phyloP scores from a whole-genome alignment of 37 sponge, comb jelly and placozoan genomes.

The Tethya wilhelma region DNA sequence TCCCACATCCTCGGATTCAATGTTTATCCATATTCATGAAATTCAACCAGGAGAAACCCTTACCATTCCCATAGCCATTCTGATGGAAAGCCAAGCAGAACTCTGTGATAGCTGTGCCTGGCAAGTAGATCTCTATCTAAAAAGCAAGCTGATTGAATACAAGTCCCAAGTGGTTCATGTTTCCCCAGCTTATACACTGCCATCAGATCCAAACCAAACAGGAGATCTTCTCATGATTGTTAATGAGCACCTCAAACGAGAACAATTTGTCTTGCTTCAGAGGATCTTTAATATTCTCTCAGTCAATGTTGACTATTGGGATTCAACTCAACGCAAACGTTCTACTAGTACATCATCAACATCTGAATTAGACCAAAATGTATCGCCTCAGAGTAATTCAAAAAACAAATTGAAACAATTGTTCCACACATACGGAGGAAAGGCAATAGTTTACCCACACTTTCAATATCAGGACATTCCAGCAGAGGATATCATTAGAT shows the following conservation, averaged over 20 bases:
- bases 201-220: not conserved
- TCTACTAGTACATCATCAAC: not conserved
- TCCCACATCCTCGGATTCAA: constrained; percentile 28
- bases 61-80: constrained; percentile 38
- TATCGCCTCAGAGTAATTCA: too few species aligned
- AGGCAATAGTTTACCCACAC: constrained; percentile 77
- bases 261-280: constrained; percentile 68
- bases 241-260: constrained; percentile 24
- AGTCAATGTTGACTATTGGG: constrained; percentile 73
- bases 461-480: constrained; percentile 35
- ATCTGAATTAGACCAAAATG: not conserved
- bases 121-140: constrained; percentile 71
- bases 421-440: constrained; percentile 50
- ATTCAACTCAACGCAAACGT: constrained; percentile 21
- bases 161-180: constrained; percentile 48
- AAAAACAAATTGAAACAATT: too few species aligned
- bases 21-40: constrained; percentile 38
- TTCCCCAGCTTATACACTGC: constrained; percentile 51
- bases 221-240: constrained; percentile 70
- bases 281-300: constrained; percentile 45
- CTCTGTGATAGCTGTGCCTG: constrained; percentile 60
- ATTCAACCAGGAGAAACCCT: constrained; percentile 51
- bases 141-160: constrained; percentile 80
- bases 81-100: constrained; percentile 44
- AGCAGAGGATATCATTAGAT: constrained; percentile 39